Conservation (phyloP, 2,888 invertebrate species). For the Cecidostiba fungosa region DNA sequence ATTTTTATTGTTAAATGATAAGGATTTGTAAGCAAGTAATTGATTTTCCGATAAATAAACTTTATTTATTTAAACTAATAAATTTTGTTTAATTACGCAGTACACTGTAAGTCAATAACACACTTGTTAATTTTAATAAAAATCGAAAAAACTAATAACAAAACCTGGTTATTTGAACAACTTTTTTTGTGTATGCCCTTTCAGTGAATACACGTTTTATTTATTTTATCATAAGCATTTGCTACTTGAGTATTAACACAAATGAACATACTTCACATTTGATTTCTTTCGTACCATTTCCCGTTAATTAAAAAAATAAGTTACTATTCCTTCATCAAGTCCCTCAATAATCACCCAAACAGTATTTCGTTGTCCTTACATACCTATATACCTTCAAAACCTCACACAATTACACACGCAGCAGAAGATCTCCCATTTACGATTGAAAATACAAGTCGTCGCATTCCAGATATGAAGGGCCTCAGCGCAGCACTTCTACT, state of each 20-base stretch:
- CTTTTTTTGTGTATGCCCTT: no score
- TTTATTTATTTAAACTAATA: constrained; percentile 7
- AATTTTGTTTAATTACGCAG: neutral
- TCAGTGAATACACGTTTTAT: no score
- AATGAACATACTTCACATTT: no score
- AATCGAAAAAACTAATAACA: no score
- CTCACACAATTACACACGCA: neutral
- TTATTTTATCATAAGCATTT: no score
- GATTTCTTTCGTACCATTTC: neutral
- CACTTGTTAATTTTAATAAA: no score
- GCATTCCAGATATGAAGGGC: constrained; percentile 6
- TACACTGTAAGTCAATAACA: neutral
- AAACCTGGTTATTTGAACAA: no score
- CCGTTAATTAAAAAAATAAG: neutral
- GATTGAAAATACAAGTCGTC: neutral
- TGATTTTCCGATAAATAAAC: constrained; percentile 17
- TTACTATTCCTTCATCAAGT: neutral
- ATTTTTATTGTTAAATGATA: constrained; percentile 6
- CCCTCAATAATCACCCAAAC: neutral
- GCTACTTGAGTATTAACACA: no score
- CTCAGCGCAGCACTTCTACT: neutral
- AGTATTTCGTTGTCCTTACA: neutral
- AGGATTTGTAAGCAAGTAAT: neutral
- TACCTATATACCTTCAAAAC: neutral
- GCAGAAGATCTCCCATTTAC: neutral